Evolutionary conservation across 2,113 vertebrate genomes (phyloP).

Genomic region (Sialia sialis): DNA sequence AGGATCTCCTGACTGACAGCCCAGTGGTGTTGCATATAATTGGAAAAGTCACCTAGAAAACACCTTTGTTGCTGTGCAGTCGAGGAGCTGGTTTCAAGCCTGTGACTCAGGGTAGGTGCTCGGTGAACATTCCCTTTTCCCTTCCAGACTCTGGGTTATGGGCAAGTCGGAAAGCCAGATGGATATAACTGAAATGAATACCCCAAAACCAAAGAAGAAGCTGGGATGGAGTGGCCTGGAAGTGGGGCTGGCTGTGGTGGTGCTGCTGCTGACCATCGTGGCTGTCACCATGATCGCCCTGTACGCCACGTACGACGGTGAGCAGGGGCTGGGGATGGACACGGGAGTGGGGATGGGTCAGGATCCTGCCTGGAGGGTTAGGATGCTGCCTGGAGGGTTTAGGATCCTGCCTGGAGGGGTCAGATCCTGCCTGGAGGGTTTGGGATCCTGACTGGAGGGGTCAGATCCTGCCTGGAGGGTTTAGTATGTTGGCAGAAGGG

Average conservation of each 20-base stretch:
- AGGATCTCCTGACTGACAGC: neutral
- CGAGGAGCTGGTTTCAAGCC: neutral
- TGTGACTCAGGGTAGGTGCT: neutral
- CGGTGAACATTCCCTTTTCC: neutral
- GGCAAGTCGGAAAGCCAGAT: slow-evolving; percentile 86
- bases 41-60: neutral
- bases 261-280: slow-evolving; percentile 81
- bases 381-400: no score
- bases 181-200: slow-evolving; percentile 88
- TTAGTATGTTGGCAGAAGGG: no score
- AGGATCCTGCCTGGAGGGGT: no score
- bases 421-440: no score
- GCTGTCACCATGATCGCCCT: slow-evolving; percentile 84
- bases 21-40: neutral
- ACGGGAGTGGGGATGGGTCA: no score
- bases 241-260: slow-evolving; percentile 83
- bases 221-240: slow-evolving; percentile 84
- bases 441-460: no score
- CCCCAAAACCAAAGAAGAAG: slow-evolving; percentile 85
- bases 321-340: neutral
- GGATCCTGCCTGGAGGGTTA: no score
- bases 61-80: neutral
- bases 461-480: no score
- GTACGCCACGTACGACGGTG: slow-evolving; percentile 83
- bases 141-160: slow-evolving; percentile 84